Evolutionary conservation across 2,113 vertebrate genomes (phyloP).

Genomic region (Trachemys scripta): DNA sequence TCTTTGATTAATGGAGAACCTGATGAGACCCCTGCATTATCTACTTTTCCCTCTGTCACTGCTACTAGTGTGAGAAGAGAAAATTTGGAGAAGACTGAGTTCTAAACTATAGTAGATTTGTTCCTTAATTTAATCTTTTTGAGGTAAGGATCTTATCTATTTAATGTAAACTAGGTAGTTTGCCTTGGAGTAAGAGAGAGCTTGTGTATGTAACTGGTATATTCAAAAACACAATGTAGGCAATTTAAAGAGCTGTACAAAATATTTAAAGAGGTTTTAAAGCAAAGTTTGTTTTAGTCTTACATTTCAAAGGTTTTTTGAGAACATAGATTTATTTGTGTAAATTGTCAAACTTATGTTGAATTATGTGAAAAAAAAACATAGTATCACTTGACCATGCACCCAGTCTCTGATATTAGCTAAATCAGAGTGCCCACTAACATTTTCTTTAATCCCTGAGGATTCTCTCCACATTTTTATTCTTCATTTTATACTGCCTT

Average conservation of each 20-base stretch:
- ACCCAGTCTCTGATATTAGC: neutral
- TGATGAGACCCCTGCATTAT: neutral
- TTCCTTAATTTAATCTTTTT: neutral
- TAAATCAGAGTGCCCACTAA: neutral
- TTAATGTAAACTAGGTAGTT: neutral
- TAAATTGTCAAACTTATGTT: neutral
- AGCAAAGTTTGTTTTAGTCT: neutral
- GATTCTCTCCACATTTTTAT: neutral
- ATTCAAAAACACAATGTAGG: neutral
- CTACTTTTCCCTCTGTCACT: neutral
- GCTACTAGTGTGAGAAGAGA: neutral
- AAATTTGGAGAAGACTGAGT: neutral
- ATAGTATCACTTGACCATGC: neutral
- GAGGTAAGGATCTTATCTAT: neutral
- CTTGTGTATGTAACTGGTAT: neutral
- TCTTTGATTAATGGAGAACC: rapidly evolving
- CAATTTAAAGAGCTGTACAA: neutral
- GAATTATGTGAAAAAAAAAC: neutral
- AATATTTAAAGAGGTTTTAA: neutral
- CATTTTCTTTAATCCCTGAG: neutral
- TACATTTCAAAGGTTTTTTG: neutral
- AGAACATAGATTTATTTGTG: neutral
- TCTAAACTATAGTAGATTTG: neutral
- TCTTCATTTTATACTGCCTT: neutral
- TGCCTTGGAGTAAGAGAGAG: neutral